These are phyloP conservation scores for Rutpela maculata DNA, from an alignment of 2,888 invertebrate species.

Conservation along the genomic window DNA sequence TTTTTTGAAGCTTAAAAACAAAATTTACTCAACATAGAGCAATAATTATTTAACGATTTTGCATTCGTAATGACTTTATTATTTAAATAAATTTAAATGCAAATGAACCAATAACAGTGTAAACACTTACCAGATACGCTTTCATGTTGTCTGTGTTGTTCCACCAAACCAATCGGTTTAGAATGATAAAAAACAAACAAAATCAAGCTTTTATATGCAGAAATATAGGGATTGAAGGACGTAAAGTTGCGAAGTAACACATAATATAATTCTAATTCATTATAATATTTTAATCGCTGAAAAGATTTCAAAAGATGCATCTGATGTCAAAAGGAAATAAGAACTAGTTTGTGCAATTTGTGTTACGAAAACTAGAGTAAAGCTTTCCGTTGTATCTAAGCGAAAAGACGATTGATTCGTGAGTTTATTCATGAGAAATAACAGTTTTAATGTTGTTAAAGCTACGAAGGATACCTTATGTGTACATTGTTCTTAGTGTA, in stretches of 20 bases:
- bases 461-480: background rate
- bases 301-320: slow-evolving; percentile 36
- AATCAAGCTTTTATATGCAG: slow-evolving; percentile 35
- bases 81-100: slow-evolving; percentile 18
- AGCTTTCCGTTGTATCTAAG: background rate
- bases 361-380: background rate
- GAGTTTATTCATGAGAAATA: background rate
- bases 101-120: background rate
- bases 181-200: slow-evolving; percentile 31
- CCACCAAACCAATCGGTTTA: slow-evolving; percentile 22
- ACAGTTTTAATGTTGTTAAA: no score
- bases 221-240: slow-evolving; percentile 37
- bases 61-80: background rate
- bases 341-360: background rate
- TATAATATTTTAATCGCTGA: slow-evolving; percentile 12
- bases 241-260: slow-evolving; percentile 24
- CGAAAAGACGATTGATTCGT: background rate
- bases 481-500: background rate
- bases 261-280: slow-evolving; percentile 34
- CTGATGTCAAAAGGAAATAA: background rate
- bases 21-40: no score
- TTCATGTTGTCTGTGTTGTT: slow-evolving; percentile 50
- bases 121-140: slow-evolving; percentile 51
- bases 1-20: no score
- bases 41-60: background rate